These are phyloP conservation scores for Seriola dumerili DNA, from an alignment of 2,113 vertebrate genomes.

Conservation along the genomic window DNA sequence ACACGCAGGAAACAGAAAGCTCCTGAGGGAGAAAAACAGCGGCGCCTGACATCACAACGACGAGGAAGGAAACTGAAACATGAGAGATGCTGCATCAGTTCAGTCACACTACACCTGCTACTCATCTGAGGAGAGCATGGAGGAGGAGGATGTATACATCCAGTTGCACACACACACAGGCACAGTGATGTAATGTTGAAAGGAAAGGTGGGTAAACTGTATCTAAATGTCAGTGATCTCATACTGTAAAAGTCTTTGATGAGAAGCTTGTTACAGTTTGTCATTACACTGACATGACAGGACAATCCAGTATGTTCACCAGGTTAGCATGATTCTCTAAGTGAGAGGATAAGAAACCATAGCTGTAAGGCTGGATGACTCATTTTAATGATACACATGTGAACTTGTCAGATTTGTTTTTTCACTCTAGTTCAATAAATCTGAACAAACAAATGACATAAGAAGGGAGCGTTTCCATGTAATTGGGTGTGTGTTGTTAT, in stretches of 20 bases:
- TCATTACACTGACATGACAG: background rate
- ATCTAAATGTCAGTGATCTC: background rate
- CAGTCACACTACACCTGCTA: constrained; percentile 30
- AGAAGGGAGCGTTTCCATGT: background rate
- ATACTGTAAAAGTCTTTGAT: background rate
- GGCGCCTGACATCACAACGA: background rate
- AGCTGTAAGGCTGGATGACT: background rate
- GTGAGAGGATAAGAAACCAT: background rate
- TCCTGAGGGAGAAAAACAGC: constrained; percentile 56
- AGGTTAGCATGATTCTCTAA: background rate
- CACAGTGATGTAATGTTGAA: constrained; percentile 27
- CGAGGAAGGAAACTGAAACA: constrained; percentile 33
- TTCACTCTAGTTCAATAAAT: background rate
- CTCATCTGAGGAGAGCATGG: constrained; percentile 18
- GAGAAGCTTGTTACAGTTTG: background rate
- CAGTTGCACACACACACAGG: constrained; percentile 14
- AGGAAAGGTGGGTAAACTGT: constrained; percentile 8
- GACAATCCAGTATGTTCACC: background rate
- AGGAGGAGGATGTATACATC: constrained; percentile 22
- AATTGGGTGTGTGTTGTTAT: background rate
- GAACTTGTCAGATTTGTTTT: background rate
- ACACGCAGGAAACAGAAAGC: constrained; percentile 57
- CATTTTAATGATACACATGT: constrained; percentile 11
- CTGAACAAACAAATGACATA: background rate
- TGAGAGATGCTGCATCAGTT: constrained; percentile 29